phyloP scores from a whole-genome alignment of 2,888 invertebrate species.

The Zaprionus obscuricornis region DNA sequence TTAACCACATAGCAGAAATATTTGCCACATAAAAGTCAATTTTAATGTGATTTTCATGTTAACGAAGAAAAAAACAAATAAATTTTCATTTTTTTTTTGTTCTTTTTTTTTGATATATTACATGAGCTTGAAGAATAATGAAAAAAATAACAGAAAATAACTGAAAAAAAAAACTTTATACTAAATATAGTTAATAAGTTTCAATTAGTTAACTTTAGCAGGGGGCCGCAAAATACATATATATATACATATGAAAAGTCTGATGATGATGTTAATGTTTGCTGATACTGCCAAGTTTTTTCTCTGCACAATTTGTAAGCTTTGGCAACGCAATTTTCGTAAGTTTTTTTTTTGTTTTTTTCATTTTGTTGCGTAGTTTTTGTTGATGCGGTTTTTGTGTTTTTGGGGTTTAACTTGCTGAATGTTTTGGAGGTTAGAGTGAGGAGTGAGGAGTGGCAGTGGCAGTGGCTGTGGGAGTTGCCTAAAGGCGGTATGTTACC shows the following conservation, averaged over 20 bases:
- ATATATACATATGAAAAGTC: no score
- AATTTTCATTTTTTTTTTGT: conserved; percentile 39
- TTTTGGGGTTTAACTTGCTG: conserved; percentile 2
- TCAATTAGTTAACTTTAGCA: conserved; percentile 45
- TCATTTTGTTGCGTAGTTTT: conserved; percentile 3
- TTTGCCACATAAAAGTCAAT: conserved; percentile 57
- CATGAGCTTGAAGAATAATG: no score
- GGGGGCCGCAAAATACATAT: no score
- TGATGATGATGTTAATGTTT: no score
- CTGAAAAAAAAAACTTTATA: conserved; percentile 5
- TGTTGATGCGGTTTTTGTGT: background rate
- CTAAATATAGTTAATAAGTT: conserved; percentile 45
- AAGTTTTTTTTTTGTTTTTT: no score
- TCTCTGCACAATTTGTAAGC: conserved; percentile 3
- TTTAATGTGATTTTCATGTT: conserved; percentile 70
- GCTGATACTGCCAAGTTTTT: no score
- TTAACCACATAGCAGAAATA: conserved; percentile 14
- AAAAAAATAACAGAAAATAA: no score
- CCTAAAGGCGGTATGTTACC: no score
- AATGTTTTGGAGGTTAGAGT: no score
- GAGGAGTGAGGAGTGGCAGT: no score
- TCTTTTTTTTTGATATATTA: conserved; percentile 7
- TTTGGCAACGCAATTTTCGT: conserved; percentile 9
- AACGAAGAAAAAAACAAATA: conserved; percentile 38
- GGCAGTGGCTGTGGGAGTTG: no score